phyloP scores from a whole-genome alignment of 2,113 vertebrate species.

The Peromyscus polionotus region DNA sequence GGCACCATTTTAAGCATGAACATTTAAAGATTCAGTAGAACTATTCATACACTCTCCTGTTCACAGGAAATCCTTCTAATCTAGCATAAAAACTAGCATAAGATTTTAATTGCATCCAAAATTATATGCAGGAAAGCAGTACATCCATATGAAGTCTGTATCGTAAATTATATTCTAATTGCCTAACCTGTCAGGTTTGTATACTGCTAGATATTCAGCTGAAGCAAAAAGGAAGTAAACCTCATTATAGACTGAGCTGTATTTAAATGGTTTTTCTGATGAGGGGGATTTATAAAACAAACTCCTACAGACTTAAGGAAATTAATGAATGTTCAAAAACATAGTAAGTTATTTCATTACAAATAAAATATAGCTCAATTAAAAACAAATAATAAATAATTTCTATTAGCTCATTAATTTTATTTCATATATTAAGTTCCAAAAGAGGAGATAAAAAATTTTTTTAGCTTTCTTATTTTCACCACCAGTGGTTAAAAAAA shows the following conservation, averaged over 20 bases:
- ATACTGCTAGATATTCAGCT: constrained; percentile 73
- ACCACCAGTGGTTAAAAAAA: constrained; percentile 17
- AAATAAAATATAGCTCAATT: constrained; percentile 61
- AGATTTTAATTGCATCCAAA: constrained; percentile 62
- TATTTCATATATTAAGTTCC: constrained; percentile 66
- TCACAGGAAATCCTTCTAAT: constrained; percentile 38
- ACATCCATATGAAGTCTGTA: constrained; percentile 47
- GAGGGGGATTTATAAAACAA: constrained; percentile 68
- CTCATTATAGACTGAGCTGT: constrained; percentile 69
- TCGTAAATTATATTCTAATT: constrained; percentile 81
- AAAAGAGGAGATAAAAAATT: constrained; percentile 27
- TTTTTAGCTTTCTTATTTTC: not conserved
- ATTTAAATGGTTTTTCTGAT: constrained; percentile 76
- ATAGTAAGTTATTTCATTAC: constrained; percentile 53
- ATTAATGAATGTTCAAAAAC: constrained; percentile 76
- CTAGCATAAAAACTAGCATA: constrained; percentile 59
- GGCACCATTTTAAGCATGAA: not conserved
- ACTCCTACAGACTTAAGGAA: constrained; percentile 67
- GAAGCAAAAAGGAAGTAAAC: constrained; percentile 71
- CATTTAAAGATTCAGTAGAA: constrained; percentile 49
- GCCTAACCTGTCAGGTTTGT: constrained; percentile 55
- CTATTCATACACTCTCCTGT: not conserved
- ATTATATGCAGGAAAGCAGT: constrained; percentile 66
- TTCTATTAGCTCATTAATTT: constrained; percentile 42
- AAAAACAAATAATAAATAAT: constrained; percentile 65